Base-by-base conservation (phyloP, 2,888 invertebrate genomes). In the Phaonia tiefii region DNA sequence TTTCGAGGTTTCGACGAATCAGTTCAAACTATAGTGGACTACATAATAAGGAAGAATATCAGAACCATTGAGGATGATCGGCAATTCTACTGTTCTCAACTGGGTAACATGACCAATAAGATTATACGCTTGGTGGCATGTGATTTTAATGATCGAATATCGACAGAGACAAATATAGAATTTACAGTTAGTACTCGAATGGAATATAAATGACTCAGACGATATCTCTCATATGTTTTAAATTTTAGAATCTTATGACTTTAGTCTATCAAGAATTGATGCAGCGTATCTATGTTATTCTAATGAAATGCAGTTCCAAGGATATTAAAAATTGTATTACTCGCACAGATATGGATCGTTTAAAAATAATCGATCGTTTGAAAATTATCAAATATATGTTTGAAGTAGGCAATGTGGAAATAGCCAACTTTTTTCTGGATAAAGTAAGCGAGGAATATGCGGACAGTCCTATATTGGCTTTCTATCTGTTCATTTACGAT, bases 131-230 rank as follows among this genome's bases (percentile, higher is more conserved):
- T 88, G 10, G 85, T 88, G 17, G 86, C 85, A 0, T 79, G 65
- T 17, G 88, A 88, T 72, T 88, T 88, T 49, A 88, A 88, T 74
- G 60, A 77, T 17, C 84, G 85, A 22, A 83, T 84, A 67, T 86
- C 86, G n/a, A 88, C 88, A 5, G 85, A 85, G 13, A 85, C 83
- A 1, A 88, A 87, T 70, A 84, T 86, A 22, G 87, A 88, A 65
- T 88, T 82, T 66, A 69, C 72, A 58, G 84, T 84, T 78, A 83
- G 72, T 72, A 1, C 8, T 31, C 31, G 31, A n/a, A n/a, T n/a
- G n/a, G n/a, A n/a, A n/a, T n/a, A n/a, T n/a, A n/a, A n/a, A n/a
- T n/a, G n/a, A n/a, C n/a, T n/a, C n/a, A n/a, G n/a, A n/a, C n/a
- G n/a, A n/a, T n/a, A 49, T 37, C 3, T 37, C 11, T 37, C 11